A percentile compares a stretch with the other conserved stretches of the same genome.
Evolutionary conservation across 2,888 invertebrate genomes (phyloP).

Genomic region (Mythimna albipuncta): DNA sequence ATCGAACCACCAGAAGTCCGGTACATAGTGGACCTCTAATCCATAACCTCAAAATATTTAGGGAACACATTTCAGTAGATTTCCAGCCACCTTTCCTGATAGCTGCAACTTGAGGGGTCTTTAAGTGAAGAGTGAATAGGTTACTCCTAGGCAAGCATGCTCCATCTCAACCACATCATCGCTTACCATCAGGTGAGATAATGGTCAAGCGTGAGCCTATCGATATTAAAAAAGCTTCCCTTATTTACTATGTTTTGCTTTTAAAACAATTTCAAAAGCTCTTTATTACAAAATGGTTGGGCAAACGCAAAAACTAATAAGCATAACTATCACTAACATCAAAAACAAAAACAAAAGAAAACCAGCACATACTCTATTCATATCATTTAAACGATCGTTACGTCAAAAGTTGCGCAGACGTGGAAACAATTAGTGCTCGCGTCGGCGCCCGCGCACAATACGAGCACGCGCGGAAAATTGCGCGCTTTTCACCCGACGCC

Average conservation of each 20-base stretch:
- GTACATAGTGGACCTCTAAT: no score
- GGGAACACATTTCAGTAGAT: no score
- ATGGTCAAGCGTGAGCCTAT: no score
- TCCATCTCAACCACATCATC: no score
- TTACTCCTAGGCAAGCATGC: no score
- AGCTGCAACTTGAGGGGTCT: no score
- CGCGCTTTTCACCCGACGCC: conserved; percentile 68
- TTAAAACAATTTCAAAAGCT: background rate
- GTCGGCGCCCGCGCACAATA: conserved; percentile 55
- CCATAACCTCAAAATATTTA: no score
- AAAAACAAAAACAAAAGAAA: conserved; percentile 14
- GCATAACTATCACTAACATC: conserved; percentile 5
- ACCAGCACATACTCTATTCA: conserved; percentile 9
- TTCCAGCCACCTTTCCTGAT: no score
- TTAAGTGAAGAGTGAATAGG: no score
- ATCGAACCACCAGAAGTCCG: no score
- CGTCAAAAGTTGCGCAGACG: conserved; percentile 69
- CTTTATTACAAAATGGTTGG: background rate
- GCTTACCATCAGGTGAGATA: no score
- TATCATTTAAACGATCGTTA: conserved; percentile 52
- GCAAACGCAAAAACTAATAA: conserved; percentile 4
- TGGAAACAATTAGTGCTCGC: conserved; percentile 71
- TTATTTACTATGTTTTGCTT: background rate
- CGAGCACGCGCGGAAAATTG: conserved; percentile 72
- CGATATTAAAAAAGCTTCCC: no score